Conservation (phyloP, 2,113 vertebrate genomes). For the Nanorana parkeri region DNA sequence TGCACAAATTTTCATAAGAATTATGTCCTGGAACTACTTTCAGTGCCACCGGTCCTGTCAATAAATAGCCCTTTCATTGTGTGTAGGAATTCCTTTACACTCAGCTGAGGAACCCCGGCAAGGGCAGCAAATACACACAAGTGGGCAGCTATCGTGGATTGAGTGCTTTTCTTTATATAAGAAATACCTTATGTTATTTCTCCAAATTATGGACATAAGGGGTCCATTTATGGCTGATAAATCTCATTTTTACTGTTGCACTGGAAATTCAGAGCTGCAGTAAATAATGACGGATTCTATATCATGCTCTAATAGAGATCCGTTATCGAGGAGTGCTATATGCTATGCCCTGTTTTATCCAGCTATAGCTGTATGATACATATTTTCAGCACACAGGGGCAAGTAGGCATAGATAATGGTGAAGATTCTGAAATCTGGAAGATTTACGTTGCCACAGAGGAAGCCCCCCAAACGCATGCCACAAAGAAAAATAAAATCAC, state of each 20-base stretch:
- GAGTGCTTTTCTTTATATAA: conserved; percentile 4
- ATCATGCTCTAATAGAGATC: neutral
- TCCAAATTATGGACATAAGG: conserved; percentile 33
- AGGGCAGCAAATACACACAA: conserved; percentile 14
- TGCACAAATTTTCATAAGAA: conserved; percentile 19
- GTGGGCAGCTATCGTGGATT: conserved; percentile 2
- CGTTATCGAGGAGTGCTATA: neutral
- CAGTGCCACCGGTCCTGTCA: conserved; percentile 32
- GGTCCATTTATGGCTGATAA: conserved; percentile 29
- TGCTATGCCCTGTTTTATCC: neutral
- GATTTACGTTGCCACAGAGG: conserved; percentile 47
- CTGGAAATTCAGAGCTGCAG: conserved; percentile 18
- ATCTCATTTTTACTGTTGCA: conserved; percentile 39
- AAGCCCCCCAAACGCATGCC: conserved; percentile 15
- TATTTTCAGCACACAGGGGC: neutral
- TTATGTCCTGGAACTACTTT: conserved; percentile 17
- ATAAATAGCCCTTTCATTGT: conserved; percentile 22
- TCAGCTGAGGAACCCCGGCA: conserved; percentile 11
- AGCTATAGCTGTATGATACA: neutral
- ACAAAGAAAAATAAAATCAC: conserved; percentile 20
- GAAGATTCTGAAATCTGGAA: conserved; percentile 15
- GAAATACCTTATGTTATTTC: conserved; percentile 13
- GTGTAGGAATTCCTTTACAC: conserved; percentile 36
- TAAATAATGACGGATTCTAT: conserved; percentile 37
- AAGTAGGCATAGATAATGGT: conserved; percentile 16